Conservation (phyloP, 2,113 vertebrate genomes). For the Murina feae region DNA sequence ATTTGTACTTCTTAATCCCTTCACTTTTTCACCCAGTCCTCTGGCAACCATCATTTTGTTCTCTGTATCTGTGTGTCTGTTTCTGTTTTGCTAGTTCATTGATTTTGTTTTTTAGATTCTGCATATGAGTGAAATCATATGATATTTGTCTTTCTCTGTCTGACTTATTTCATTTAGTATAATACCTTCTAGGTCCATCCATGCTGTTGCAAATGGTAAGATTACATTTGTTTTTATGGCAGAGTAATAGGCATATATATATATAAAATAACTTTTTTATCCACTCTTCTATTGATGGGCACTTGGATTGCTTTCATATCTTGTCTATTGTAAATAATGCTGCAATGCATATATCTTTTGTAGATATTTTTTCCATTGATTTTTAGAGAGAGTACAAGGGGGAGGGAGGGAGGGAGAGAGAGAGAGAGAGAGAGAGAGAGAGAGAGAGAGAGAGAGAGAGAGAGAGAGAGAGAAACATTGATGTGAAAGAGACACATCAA, state of each 20-base stretch:
- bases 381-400: background rate
- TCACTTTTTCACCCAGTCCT: too few relatives aligned
- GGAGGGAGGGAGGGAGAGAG: too few relatives aligned
- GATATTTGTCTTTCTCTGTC: too few relatives aligned
- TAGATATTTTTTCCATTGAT: background rate
- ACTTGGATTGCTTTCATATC: background rate
- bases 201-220: background rate
- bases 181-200: background rate
- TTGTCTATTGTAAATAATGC: background rate
- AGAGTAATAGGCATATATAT: background rate
- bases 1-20: too few relatives aligned
- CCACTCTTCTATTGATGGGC: background rate
- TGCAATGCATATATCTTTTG: background rate
- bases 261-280: background rate
- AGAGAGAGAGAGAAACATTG: background rate
- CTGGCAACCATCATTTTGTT: too few relatives aligned
- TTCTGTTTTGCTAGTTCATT: too few relatives aligned
- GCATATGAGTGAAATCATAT: too few relatives aligned
- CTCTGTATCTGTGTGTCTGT: too few relatives aligned
- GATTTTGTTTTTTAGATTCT: too few relatives aligned
- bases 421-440: too few relatives aligned
- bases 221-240: background rate
- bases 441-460: background rate
- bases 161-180: too few relatives aligned
- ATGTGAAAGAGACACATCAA: background rate